Percentiles rank a stretch among this genome's conserved stretches.
These are phyloP conservation scores for Ariolimax columbianus DNA, from an alignment of 2,888 invertebrate species.

Conservation along the genomic window DNA sequence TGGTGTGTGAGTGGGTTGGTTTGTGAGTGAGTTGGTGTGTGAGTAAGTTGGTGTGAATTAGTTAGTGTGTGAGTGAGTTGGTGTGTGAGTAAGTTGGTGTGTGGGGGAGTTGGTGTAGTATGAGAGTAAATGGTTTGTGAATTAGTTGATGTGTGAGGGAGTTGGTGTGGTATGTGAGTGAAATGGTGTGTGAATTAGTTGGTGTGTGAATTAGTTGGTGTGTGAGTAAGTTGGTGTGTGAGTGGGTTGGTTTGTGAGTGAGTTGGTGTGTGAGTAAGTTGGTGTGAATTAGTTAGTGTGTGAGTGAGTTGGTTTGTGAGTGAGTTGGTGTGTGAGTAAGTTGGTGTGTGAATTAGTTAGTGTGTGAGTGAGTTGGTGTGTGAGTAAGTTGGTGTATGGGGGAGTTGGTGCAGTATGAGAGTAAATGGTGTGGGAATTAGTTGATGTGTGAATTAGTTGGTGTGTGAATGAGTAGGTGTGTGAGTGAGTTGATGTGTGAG, in stretches of 20 bases:
- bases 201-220: not conserved
- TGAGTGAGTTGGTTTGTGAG: not conserved
- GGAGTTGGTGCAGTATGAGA: not conserved
- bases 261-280: not conserved
- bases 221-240: not conserved
- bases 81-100: not conserved
- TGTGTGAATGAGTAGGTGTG: not conserved
- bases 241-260: not conserved
- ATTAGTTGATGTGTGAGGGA: not conserved
- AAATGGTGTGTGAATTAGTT: not conserved
- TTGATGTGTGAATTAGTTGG: not conserved
- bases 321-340: conserved; percentile 16
- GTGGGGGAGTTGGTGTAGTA: too few species aligned
- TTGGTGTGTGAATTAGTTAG: not conserved
- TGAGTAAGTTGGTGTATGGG: not conserved
- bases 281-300: not conserved
- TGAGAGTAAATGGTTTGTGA: not conserved
- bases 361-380: not conserved
- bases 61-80: not conserved
- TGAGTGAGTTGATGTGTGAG: not conserved
- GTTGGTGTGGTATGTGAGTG: not conserved
- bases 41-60: not conserved
- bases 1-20: not conserved
- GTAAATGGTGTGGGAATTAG: not conserved
- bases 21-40: not conserved